Evolutionary conservation across 1,140 invertebrate species (phyloP).

Genomic region (Helicoverpa armigera): DNA sequence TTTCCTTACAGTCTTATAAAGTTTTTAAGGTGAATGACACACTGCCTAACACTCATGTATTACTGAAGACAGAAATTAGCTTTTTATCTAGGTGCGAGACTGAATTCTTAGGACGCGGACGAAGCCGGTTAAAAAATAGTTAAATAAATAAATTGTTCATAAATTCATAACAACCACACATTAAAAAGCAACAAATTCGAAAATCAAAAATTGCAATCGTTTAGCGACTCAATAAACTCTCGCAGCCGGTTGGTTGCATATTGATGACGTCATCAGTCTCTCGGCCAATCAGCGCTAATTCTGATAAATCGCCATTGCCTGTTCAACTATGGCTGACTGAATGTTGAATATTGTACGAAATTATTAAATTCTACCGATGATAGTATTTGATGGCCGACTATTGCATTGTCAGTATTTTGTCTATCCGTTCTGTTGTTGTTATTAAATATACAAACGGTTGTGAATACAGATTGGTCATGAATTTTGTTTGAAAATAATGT

Average conservation of each 20-base stretch:
- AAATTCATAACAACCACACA: background rate
- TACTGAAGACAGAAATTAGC: too few relatives aligned
- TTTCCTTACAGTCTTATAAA: too few relatives aligned
- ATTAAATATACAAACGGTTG: conserved; percentile 31
- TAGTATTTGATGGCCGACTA: conserved; percentile 49
- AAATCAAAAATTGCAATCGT: conserved; percentile 42
- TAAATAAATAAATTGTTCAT: too few relatives aligned
- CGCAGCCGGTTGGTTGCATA: conserved; percentile 61
- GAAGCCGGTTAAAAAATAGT: too few relatives aligned
- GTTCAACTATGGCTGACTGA: conserved; percentile 48
- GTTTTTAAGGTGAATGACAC: too few relatives aligned
- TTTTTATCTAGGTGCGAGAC: too few relatives aligned
- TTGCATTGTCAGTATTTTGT: conserved; percentile 23
- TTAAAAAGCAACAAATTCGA: background rate
- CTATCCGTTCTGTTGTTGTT: background rate
- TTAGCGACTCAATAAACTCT: conserved; percentile 45
- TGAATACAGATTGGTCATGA: conserved; percentile 37
- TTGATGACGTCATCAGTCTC: conserved; percentile 72
- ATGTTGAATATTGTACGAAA: conserved; percentile 52
- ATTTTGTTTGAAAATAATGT: background rate
- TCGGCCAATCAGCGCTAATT: conserved; percentile 66
- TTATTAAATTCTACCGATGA: conserved; percentile 45
- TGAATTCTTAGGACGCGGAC: too few relatives aligned
- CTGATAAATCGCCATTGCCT: conserved; percentile 64
- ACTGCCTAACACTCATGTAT: too few relatives aligned